These are phyloP conservation scores for Tuberolachnus salignus DNA, from an alignment of 2,888 invertebrate species.

Conservation along the genomic window DNA sequence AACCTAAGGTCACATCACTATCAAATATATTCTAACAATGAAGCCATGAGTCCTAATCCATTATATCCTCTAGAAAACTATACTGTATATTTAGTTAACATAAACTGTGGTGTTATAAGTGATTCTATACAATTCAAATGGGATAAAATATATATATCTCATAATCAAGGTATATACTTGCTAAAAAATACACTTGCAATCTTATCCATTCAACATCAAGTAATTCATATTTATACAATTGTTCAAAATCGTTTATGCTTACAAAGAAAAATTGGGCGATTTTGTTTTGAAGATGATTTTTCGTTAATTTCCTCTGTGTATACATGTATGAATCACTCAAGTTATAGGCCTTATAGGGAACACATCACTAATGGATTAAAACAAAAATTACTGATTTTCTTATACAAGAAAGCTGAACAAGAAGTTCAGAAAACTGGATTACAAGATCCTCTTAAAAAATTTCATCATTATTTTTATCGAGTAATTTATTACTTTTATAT, in stretches of 20 bases:
- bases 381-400: constrained; percentile 81
- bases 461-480: constrained; percentile 87
- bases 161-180: too few relatives aligned
- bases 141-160: too few relatives aligned
- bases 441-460: constrained; percentile 76
- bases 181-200: too few relatives aligned
- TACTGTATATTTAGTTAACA: constrained; percentile 84
- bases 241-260: too few relatives aligned
- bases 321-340: constrained; percentile 64
- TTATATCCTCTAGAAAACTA: constrained; percentile 89
- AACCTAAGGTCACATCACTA: constrained; percentile 83
- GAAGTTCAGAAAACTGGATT: constrained; percentile 70
- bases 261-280: too few relatives aligned
- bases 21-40: constrained; percentile 86
- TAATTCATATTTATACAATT: too few relatives aligned
- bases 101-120: too few relatives aligned
- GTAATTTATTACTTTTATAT: constrained; percentile 59
- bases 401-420: constrained; percentile 75
- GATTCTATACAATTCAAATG: too few relatives aligned
- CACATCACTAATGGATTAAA: constrained; percentile 82
- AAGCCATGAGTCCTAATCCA: constrained; percentile 86
- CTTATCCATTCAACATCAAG: too few relatives aligned
- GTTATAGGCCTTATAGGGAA: constrained; percentile 76
- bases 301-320: constrained; percentile 74
- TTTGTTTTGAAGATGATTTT: too few relatives aligned